Conservation (phyloP, 1,140 invertebrate genomes). For the Drosophila sproati region DNA sequence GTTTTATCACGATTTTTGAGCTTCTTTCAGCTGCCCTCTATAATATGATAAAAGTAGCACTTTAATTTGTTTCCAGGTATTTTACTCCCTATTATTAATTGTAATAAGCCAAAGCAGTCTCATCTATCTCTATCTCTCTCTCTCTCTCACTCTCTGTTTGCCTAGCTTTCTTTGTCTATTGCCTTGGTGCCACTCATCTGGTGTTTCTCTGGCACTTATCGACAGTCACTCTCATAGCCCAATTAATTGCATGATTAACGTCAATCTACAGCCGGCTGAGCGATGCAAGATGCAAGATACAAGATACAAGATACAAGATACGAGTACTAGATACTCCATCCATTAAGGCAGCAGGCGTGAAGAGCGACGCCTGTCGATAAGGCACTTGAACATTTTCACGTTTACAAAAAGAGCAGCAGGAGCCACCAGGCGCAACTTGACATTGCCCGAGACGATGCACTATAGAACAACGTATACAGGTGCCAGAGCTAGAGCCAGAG, state of each 20-base stretch:
- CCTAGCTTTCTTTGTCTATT: not conserved
- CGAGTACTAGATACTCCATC: constrained; percentile 22
- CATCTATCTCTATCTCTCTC: not conserved
- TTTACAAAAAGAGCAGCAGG: constrained; percentile 27
- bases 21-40: no score
- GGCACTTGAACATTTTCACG: constrained; percentile 60
- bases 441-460: constrained; percentile 14
- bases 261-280: constrained; percentile 51
- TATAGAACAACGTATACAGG: constrained; percentile 44
- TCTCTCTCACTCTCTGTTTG: not conserved
- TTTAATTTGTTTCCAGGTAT: no score
- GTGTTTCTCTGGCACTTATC: not conserved
- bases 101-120: not conserved
- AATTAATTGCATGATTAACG: constrained; percentile 76
- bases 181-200: not conserved
- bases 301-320: not conserved
- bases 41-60: no score
- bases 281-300: constrained; percentile 4
- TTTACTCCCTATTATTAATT: no score
- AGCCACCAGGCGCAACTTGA: constrained; percentile 35
- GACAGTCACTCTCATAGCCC: constrained; percentile 38
- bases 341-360: constrained; percentile 14
- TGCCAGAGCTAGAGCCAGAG: constrained; percentile 46
- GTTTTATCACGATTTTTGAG: no score
- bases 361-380: constrained; percentile 26